These are phyloP conservation scores for Callorhinus ursinus DNA, from an alignment of 2,113 vertebrate species.

Conservation along the genomic window DNA sequence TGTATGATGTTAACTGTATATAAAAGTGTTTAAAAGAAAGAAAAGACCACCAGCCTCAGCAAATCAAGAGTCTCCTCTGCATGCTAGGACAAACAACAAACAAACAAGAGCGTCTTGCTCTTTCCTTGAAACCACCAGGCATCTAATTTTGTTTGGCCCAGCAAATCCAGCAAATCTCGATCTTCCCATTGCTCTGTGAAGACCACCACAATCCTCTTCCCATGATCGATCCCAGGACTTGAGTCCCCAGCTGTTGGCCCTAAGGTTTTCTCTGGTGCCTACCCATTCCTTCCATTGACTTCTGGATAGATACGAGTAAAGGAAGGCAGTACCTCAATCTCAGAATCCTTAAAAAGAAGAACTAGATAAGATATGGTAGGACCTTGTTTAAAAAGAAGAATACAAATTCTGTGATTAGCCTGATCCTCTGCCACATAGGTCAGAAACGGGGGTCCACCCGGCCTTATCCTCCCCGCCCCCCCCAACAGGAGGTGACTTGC, in stretches of 20 bases:
- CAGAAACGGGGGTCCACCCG: background rate
- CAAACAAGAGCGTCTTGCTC: background rate
- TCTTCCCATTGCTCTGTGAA: background rate
- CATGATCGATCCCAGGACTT: background rate
- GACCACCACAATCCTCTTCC: too few relatives aligned
- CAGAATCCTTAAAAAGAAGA: background rate
- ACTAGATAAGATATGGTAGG: background rate
- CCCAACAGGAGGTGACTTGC: background rate
- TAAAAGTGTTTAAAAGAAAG: conserved; percentile 39
- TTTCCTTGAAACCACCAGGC: background rate
- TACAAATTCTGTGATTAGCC: background rate
- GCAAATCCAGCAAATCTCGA: background rate
- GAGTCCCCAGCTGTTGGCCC: background rate
- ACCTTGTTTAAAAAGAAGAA: background rate
- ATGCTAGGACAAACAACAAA: background rate
- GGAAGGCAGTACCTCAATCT: background rate
- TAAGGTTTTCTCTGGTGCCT: background rate
- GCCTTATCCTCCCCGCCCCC: background rate
- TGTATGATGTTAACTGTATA: conserved; percentile 11
- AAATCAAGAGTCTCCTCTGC: background rate
- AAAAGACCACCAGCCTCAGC: background rate
- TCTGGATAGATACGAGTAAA: background rate
- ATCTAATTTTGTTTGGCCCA: background rate
- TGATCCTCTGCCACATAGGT: background rate
- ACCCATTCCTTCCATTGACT: background rate